A percentile compares a stretch with the other conserved stretches of the same genome.
phyloP scores from a whole-genome alignment of 1,140 invertebrate species.

The Nasonia vitripennis region DNA sequence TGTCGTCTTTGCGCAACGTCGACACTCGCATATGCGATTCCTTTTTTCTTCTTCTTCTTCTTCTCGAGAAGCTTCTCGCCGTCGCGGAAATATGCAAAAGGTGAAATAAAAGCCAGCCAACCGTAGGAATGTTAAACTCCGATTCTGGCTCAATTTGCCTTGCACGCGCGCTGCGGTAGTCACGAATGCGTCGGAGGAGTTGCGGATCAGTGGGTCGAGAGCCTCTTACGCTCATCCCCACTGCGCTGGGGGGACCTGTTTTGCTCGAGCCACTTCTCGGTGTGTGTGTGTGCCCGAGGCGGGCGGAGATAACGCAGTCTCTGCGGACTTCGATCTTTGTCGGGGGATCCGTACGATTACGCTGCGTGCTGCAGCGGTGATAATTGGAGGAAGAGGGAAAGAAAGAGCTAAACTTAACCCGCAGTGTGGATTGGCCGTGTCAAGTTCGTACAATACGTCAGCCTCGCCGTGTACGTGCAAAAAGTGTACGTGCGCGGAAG shows the following conservation, averaged over 20 bases:
- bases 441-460: neutral
- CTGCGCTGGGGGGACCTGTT: neutral
- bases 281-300: neutral
- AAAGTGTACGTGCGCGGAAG: slow-evolving; percentile 12
- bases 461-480: neutral
- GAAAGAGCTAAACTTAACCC: neutral
- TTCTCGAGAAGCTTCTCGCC: neutral
- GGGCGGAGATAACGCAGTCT: neutral
- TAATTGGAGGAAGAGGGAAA: neutral
- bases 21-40: neutral
- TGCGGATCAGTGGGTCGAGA: slow-evolving; percentile 41
- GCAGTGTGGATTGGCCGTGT: neutral
- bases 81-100: neutral
- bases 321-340: neutral
- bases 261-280: neutral
- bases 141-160: slow-evolving; percentile 31
- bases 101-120: slow-evolving; percentile 7
- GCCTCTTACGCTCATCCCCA: neutral
- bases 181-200: slow-evolving; percentile 24
- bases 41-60: neutral
- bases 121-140: slow-evolving; percentile 29
- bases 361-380: neutral
- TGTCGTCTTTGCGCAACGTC: neutral
- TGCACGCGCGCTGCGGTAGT: neutral
- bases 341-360: neutral